phyloP scores from a whole-genome alignment of 1,140 invertebrate species.

The Calycopis cecrops region DNA sequence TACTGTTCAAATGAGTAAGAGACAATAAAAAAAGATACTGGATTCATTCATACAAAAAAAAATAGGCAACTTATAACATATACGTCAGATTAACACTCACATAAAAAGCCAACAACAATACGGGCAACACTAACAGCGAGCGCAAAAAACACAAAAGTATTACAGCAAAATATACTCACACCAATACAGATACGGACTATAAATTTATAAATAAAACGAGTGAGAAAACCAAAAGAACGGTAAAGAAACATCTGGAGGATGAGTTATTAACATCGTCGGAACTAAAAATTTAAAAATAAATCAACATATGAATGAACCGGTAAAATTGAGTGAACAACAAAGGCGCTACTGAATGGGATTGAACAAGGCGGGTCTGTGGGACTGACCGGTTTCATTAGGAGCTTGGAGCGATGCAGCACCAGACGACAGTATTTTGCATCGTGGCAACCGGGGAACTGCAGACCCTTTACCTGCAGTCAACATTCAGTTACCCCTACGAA shows the following conservation, averaged over 20 bases:
- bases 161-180: not conserved
- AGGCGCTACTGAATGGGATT: conserved; percentile 2
- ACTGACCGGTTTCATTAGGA: conserved; percentile 96
- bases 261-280: conserved; percentile 1
- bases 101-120: not conserved
- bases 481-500: conserved; percentile 48
- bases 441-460: conserved; percentile 95
- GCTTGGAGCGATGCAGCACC: conserved; percentile 94
- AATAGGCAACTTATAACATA: not conserved
- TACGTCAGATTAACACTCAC: conserved; percentile 11
- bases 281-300: no score
- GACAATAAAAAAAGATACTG: no score
- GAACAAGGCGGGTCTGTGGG: conserved; percentile 30
- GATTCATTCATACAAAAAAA: no score
- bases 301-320: conserved; percentile 1
- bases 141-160: not conserved
- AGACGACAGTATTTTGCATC: conserved; percentile 95
- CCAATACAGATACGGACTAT: not conserved
- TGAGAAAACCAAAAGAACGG: conserved; percentile 5
- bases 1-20: no score
- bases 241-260: conserved; percentile 1
- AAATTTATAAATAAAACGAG: conserved; percentile 4
- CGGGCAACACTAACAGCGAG: not conserved
- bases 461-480: conserved; percentile 90
- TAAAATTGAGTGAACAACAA: conserved; percentile 1